Evolutionary conservation across 1,140 invertebrate genomes (phyloP), one percentile per base, ranked within the genome.

Genomic region (Seison nebaliae): DNA sequence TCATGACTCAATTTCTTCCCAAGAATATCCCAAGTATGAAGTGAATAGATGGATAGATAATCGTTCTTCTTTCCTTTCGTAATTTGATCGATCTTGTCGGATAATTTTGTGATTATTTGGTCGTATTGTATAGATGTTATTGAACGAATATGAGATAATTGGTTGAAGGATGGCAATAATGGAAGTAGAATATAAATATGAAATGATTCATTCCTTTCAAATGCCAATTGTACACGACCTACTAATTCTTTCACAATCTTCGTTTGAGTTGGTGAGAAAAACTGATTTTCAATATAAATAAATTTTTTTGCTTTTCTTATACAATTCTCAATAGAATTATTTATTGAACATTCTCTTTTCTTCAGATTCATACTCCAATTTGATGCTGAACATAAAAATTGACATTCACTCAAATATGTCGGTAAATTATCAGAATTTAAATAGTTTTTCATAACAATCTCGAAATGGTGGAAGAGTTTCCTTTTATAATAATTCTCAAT

Each of bases 221-320:
- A 4, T 9, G 28, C 28, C 7, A 12, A 16, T 3, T 9, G 3
- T 2, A 30, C 17, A 3, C 28, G 12, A 15, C 16, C 6, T 15
- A 15, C 14, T 9, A 30, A 8, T 30, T 12, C 28, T 9, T 30
- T 12, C 3, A 12, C 28, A 15, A 30, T 30, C 6, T 8, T 8
- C 14, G 14, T 30, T n/a, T n/a, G n/a, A 18, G 32, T 39, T n/a
- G 47, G 74, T 43, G 94, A 88, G 51, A 86, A 94, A 65, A 94
- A 94, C 61, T 94, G 86, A 62, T 94, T 94, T 30, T 93, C 81
- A 40, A 93, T 88, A 50, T 88, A 91, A 44, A 91, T 69, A 51
- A 76, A 88, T 57, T 86, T 76, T 53, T 83, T 72, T 0, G 86
- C 74, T 48, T 73, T 71, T 7, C 71, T 73, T 41, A 96, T 96